Conservation (phyloP, 2,113 vertebrate species). For the Zosterops lateralis region DNA sequence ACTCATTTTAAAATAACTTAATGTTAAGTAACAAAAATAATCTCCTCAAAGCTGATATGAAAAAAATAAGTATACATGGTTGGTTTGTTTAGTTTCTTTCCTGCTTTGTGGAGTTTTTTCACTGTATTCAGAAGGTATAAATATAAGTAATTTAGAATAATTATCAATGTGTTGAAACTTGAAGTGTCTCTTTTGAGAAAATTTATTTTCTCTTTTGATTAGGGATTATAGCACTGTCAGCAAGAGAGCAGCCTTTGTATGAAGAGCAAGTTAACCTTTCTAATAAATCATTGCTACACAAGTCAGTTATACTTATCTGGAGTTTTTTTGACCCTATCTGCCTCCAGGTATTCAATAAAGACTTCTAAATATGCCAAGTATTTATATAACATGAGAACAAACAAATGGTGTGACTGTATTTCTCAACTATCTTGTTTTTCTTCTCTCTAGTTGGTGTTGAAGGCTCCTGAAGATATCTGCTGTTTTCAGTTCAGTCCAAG, state of each 20-base stretch:
- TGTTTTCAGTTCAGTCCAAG: slow-evolving; percentile 90
- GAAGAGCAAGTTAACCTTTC: slow-evolving; percentile 70
- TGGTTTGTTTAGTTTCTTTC: background rate
- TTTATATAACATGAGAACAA: background rate
- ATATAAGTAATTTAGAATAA: background rate
- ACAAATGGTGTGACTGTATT: background rate
- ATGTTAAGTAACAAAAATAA: background rate
- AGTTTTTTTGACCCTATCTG: slow-evolving; percentile 82
- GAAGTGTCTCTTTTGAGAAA: background rate
- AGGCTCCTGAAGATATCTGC: slow-evolving; percentile 85
- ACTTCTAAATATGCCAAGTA: background rate
- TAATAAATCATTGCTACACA: slow-evolving; percentile 65
- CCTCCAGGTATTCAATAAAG: slow-evolving; percentile 80
- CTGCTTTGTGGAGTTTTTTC: background rate
- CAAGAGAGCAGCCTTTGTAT: slow-evolving; percentile 61
- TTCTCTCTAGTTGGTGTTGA: slow-evolving; percentile 83
- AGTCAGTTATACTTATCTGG: slow-evolving; percentile 85
- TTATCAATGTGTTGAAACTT: background rate
- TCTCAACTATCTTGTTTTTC: slow-evolving; percentile 7
- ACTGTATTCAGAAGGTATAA: background rate
- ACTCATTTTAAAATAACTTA: background rate
- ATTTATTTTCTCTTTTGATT: background rate
- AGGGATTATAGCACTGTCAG: slow-evolving; percentile 87
- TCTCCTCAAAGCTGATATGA: background rate
- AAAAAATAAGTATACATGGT: background rate